Conservation (phyloP, 2,888 invertebrate genomes). For the Drosophila lacicola region DNA sequence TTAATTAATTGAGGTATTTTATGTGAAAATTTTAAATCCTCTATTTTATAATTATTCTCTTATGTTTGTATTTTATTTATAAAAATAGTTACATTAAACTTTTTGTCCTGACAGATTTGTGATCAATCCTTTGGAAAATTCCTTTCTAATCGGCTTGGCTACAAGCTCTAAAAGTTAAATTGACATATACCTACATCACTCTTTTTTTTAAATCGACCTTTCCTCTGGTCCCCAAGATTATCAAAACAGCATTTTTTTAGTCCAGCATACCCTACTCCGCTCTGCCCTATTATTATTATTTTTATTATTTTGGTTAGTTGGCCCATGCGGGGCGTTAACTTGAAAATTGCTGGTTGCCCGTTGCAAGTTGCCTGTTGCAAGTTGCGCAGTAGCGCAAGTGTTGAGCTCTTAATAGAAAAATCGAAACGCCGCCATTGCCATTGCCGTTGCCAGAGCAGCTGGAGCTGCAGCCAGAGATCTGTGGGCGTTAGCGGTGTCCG, state of each 20-base stretch:
- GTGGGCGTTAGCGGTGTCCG: constrained; percentile 20
- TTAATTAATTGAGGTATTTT: too few species aligned
- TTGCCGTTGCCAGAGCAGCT: constrained; percentile 9
- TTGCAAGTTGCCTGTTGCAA: constrained; percentile 54
- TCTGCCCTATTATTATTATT: constrained; percentile 3
- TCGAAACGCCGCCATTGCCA: constrained; percentile 49
- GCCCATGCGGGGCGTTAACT: constrained; percentile 78
- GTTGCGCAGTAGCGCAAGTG: constrained; percentile 79
- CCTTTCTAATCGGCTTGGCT: too few species aligned
- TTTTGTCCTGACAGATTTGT: too few species aligned
- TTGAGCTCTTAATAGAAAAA: constrained; percentile 83
- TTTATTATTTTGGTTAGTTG: constrained; percentile 30
- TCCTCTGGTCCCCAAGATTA: too few species aligned
- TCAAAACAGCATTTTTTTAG: neutral
- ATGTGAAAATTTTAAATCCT: too few species aligned
- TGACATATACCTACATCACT: too few species aligned
- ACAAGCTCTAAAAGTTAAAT: too few species aligned
- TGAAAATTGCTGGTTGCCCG: constrained; percentile 73
- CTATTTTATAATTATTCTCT: too few species aligned
- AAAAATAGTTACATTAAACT: too few species aligned
- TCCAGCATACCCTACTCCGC: neutral
- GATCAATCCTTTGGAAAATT: too few species aligned
- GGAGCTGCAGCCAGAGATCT: constrained; percentile 12
- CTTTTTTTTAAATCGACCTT: too few species aligned
- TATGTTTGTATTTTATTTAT: too few species aligned